Evolutionary conservation across 2,113 vertebrate genomes (phyloP), one percentile per base, ranked within the genome.

Genomic region (Petromus typicus): DNA sequence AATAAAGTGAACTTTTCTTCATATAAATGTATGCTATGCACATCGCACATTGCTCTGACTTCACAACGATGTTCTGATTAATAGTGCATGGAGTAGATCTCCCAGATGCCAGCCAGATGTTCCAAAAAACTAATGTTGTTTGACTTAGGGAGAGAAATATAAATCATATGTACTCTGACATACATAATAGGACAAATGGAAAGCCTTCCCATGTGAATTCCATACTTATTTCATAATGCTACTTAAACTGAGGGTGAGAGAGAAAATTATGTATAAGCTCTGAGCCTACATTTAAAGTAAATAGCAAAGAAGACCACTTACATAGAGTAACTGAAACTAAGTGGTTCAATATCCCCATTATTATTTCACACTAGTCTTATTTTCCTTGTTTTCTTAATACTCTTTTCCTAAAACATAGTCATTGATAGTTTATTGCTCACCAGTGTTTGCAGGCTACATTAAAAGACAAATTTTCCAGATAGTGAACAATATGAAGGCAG

Each of bases 21-120:
- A 91, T 86, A 85, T 97, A 93, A 95, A 96, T 96, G 89, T 90
- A 96, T 97, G 95, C 97, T 83, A 67, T 93, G 90, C 95, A 57
- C 92, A 90, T 94, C 34, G 71, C 86, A 97, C 95, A 91, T 96
- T 97, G 96, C 63, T 93, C 94, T 89, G 95, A 93, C 73, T 95
- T 97, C 92, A 96, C 95, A 97, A 97, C 95, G 71, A 96, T 98
- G 95, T 89, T 95, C 97, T 98, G 98, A 98, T 98, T 98, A 98
- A 98, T 97, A 97, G 96, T 93, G 89, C 82, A 69, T 94, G 57
- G 67, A 97, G 59, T 75, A 95, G 91, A 95, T 97, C 94, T 97
- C 11, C 18, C 98, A 98, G 97, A 97, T 98, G 97, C 93, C 96
- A 97, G 92, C 93, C 98, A 98, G 98, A 98, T 98, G 98, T 97